Base-by-base conservation (phyloP, 2,797 vertebrate species). In the Bradypodion pumilum region DNA sequence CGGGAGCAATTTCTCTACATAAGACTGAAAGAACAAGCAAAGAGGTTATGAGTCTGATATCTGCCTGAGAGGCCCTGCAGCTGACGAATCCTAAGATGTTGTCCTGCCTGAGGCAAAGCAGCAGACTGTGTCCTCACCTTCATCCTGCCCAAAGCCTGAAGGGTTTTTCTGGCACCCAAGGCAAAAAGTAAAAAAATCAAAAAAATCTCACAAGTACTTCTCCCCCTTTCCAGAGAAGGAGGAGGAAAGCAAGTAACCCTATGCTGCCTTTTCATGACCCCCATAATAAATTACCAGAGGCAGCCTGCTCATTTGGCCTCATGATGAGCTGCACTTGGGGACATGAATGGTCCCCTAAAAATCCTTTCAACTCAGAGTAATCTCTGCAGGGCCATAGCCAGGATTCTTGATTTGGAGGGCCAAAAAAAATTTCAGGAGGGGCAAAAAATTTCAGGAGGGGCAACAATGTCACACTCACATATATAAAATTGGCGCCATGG, bases 41-140 rank as follows among this genome's bases (percentile, higher is more conserved):
- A 76, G 81, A 76, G 37, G 69, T 76, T 56, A 76, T 44, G 63
- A 56, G 44, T 65, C 46, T 68, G 62, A 68, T 75, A 16, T 82
- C 35, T 42, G n/a, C 9, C 35, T 42, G 42, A 62, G 62, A 83
- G 7, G 16, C 7, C 49, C 32, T 52, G 16, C 5, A 42, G 62
- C 42, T 76, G 32, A n/a, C n/a, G 62, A 32, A 70, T 70, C 25
- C 10, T 4, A 42, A 7, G 35, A 21, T 19, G 21, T 56, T 56
- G 52, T 56, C 21, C 52, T 56, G 52, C 52, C 52, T 56, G 52
- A 56, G 52, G 16, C 52, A 56, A 56, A 56, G 16, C 52, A 56
- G 52, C 52, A 56, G 52, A 56, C 56, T 15, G 12, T 56, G 15
- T 56, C 52, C 21, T 5, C 1, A 19, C 15, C 52, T 19, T 5